These are phyloP conservation scores for Acanthococcus lagerstroemiae DNA, from an alignment of 2,888 invertebrate species.

Conservation along the genomic window DNA sequence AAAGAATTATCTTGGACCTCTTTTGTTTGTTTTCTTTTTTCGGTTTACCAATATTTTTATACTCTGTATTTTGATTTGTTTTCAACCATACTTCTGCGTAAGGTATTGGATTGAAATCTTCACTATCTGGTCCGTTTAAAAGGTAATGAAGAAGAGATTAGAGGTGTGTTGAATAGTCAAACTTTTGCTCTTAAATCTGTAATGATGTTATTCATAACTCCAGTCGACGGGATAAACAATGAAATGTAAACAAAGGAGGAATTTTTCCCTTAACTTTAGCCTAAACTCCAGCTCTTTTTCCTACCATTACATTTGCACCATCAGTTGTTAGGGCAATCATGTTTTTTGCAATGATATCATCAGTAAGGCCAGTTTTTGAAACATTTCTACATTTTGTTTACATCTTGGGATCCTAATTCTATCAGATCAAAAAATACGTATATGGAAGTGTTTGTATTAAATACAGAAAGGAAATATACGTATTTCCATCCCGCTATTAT, in stretches of 20 bases:
- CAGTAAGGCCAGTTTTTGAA: background rate
- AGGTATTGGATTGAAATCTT: background rate
- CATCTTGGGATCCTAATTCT: background rate
- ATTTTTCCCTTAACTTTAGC: background rate
- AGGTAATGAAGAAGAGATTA: background rate
- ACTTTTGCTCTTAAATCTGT: background rate
- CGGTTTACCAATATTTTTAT: too few species aligned
- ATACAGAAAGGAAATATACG: background rate
- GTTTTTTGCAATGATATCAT: background rate
- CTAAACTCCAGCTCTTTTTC: background rate
- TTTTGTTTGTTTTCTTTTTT: too few species aligned
- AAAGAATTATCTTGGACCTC: too few species aligned
- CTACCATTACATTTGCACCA: background rate
- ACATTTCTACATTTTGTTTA: background rate
- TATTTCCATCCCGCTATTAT: too few species aligned
- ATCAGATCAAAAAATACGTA: background rate
- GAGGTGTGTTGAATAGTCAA: background rate
- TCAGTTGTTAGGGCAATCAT: background rate
- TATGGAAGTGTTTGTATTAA: background rate
- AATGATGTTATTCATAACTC: background rate
- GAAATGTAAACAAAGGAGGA: background rate
- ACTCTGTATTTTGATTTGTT: too few species aligned
- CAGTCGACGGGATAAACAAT: background rate
- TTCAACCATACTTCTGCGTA: background rate
- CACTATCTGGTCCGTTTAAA: background rate